Conservation (phyloP, 64 coral and sea anemone species). For the Trachythela sp. region DNA sequence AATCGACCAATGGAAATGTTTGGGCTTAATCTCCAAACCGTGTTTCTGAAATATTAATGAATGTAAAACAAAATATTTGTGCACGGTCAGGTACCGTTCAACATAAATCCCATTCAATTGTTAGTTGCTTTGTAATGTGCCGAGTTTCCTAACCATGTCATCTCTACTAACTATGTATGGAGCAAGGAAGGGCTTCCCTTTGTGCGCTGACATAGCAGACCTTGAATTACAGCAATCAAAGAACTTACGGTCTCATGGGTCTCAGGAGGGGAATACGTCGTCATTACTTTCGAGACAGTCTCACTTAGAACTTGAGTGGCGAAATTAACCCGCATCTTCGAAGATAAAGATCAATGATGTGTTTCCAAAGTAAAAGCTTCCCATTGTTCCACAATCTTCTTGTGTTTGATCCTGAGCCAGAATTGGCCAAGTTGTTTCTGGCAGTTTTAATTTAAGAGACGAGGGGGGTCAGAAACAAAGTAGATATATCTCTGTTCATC, state of each 20-base stretch:
- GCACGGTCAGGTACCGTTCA: too few relatives aligned
- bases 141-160: too few relatives aligned
- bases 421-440: not conserved
- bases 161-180: too few relatives aligned
- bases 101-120: too few relatives aligned
- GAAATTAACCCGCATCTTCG: not conserved
- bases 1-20: too few relatives aligned
- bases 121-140: too few relatives aligned
- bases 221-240: not conserved
- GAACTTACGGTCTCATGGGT: not conserved
- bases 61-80: too few relatives aligned
- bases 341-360: not conserved
- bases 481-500: not conserved
- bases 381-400: constrained; percentile 16
- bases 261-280: not conserved
- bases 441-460: not conserved
- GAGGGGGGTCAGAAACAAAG: not conserved
- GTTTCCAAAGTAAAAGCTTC: not conserved
- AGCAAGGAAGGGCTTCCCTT: not conserved
- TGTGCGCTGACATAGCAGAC: not conserved
- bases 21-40: too few relatives aligned
- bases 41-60: too few relatives aligned
- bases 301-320: constrained; percentile 12
- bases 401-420: not conserved
- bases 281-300: not conserved